Conservation (phyloP, 2,113 vertebrate genomes). For the Pyxicephalus adspersus region DNA sequence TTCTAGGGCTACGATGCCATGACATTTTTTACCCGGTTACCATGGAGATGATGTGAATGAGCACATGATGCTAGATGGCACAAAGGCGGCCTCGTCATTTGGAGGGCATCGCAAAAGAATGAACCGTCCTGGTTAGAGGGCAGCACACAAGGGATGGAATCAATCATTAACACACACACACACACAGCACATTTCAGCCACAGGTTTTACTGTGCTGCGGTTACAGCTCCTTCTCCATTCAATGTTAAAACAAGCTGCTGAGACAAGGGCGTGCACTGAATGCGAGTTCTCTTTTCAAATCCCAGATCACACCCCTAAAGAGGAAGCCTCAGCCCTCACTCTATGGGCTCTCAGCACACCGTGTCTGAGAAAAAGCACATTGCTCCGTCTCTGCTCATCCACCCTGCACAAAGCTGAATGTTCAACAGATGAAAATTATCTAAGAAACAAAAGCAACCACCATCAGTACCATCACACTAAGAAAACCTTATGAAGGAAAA, state of each 20-base stretch:
- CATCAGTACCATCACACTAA: not conserved
- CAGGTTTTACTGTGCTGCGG: no score
- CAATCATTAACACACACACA: not conserved
- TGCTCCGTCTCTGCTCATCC: no score
- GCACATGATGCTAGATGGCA: slow-evolving; percentile 61
- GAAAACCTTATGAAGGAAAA: slow-evolving; percentile 1
- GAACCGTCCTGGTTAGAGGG: no score
- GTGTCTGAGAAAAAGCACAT: no score
- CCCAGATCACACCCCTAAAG: not conserved
- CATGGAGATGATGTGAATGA: slow-evolving; percentile 66
- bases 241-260: not conserved
- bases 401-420: not conserved
- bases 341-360: no score
- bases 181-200: not conserved
- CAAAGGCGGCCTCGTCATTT: slow-evolving; percentile 56
- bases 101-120: slow-evolving; percentile 25
- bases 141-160: not conserved
- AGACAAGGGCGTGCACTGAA: slow-evolving; percentile 4
- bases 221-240: not conserved
- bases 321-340: not conserved
- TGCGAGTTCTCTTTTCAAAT: not conserved
- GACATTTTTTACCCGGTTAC: slow-evolving; percentile 64
- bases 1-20: slow-evolving; percentile 11
- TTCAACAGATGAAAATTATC: slow-evolving; percentile 41
- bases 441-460: not conserved